Conservation (phyloP, 2,113 vertebrate species). For the Lucifuga dentata region DNA sequence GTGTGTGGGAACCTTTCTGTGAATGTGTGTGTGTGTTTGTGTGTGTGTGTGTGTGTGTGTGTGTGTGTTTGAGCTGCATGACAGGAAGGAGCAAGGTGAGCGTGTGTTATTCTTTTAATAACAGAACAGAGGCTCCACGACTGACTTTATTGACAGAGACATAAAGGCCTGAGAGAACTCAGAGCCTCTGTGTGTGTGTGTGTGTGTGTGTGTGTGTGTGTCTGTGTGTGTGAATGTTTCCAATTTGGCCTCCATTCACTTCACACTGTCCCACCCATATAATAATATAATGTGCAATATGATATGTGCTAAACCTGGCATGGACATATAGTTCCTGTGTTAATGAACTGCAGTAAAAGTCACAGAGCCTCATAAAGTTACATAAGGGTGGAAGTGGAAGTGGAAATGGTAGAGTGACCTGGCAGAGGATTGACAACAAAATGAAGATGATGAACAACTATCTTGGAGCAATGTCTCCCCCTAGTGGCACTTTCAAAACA, state of each 20-base stretch:
- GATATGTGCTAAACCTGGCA: conserved; percentile 51
- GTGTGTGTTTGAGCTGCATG: conserved; percentile 7
- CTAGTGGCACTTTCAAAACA: conserved; percentile 40
- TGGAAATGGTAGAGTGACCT: not conserved
- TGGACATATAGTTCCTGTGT: conserved; percentile 32
- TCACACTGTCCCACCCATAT: not conserved
- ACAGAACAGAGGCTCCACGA: not conserved
- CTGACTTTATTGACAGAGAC: conserved; percentile 1
- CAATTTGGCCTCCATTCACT: no score
- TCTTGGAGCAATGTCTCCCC: conserved; percentile 36
- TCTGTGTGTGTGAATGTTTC: conserved; percentile 1
- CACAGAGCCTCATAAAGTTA: conserved; percentile 49
- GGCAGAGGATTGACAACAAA: not conserved
- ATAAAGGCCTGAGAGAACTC: not conserved
- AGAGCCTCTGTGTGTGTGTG: conserved; percentile 2
- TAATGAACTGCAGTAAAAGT: conserved; percentile 44
- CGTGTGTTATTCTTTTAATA: not conserved
- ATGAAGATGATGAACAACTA: not conserved
- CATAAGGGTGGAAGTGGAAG: conserved; percentile 29
- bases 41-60: conserved; percentile 2
- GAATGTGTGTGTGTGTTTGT: not conserved
- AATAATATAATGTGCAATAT: conserved; percentile 35
- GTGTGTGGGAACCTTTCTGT: conserved; percentile 16
- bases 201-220: conserved; percentile 8
- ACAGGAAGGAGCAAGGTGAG: conserved; percentile 19